Base-by-base conservation (phyloP, 2,888 invertebrate species). In the Melangyna quadrimaculata region DNA sequence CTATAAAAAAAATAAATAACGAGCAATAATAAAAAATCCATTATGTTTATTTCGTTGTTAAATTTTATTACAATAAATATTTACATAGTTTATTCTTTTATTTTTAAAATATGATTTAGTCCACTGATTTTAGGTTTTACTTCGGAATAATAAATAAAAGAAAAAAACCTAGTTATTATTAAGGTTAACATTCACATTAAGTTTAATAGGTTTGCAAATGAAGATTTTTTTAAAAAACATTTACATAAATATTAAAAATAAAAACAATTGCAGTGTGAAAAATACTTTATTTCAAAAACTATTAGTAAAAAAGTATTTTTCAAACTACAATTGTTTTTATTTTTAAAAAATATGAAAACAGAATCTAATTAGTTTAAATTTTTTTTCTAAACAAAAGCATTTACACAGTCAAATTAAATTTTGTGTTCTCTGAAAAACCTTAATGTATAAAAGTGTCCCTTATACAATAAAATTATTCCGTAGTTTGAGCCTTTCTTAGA, bases 21-120 rank as follows among this genome's bases (percentile, higher is more conserved):
- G 14, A 51, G n/a, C 1, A 55, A 32, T 4, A 32, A 19, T 7
- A 57, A 37, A 37, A 35, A 57, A 14, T 59, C 3, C 5, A 19
- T 45, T 45, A 19, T 24, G 17, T 65, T 65, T 72, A 55, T 69
- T 69, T 83, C 63, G 73, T 73, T 73, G 61, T 61, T 32, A 22
- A 69, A 73, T 73, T 67, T 82, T 78, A 78, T 65, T 45, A 43
- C 27, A 83, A 83, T 82, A 82, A 69, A 65, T 61, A n/a, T n/a
- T n/a, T n/a, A 82, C 70, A 45, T 55, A 32, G 51, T 70, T 37
- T 57, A 32, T 71, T 73, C 37, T 59, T 70, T 63, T 69, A 45
- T 7, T 70, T 65, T 74, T 63, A 32, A 77, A 14, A 73, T n/a
- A n/a, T 73, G 78, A 35, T 59, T 35, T 22, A 19, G 29, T 22